These are phyloP conservation scores for Pyralis farinalis DNA, from an alignment of 2,888 invertebrate genomes.

Conservation along the genomic window DNA sequence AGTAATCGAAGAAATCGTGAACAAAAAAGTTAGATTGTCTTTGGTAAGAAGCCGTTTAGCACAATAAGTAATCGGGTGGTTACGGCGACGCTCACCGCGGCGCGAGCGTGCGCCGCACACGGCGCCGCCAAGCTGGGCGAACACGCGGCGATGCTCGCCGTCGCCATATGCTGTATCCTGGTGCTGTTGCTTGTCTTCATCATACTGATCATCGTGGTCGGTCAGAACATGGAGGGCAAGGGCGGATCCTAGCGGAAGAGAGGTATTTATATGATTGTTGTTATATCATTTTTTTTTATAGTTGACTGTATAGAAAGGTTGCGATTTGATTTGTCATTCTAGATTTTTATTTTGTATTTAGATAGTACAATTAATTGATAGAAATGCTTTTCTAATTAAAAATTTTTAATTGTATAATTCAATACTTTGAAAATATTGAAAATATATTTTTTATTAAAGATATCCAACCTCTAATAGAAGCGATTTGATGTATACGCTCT, in stretches of 20 bases:
- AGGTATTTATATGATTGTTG: slow-evolving; percentile 36
- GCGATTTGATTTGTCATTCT: too few species aligned
- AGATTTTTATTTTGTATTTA: too few species aligned
- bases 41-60: slow-evolving; percentile 12
- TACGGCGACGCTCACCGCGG: slow-evolving; percentile 52
- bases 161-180: slow-evolving; percentile 91
- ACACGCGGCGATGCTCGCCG: slow-evolving; percentile 87
- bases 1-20: neutral
- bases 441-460: too few species aligned
- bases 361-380: too few species aligned
- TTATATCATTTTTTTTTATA: too few species aligned
- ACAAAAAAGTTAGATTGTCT: neutral
- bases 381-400: too few species aligned
- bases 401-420: too few species aligned
- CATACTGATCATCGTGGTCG: slow-evolving; percentile 90
- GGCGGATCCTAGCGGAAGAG: slow-evolving; percentile 75
- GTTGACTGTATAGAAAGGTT: too few species aligned
- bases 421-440: too few species aligned
- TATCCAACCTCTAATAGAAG: too few species aligned
- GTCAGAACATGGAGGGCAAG: slow-evolving; percentile 86
- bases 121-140: slow-evolving; percentile 75
- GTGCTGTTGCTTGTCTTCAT: slow-evolving; percentile 91
- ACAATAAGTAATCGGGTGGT: slow-evolving; percentile 53
- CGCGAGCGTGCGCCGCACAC: slow-evolving; percentile 53
- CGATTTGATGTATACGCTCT: too few species aligned